Evolutionary conservation across 2,797 vertebrate genomes (phyloP).

Genomic region (Myiotriccus ornatus): DNA sequence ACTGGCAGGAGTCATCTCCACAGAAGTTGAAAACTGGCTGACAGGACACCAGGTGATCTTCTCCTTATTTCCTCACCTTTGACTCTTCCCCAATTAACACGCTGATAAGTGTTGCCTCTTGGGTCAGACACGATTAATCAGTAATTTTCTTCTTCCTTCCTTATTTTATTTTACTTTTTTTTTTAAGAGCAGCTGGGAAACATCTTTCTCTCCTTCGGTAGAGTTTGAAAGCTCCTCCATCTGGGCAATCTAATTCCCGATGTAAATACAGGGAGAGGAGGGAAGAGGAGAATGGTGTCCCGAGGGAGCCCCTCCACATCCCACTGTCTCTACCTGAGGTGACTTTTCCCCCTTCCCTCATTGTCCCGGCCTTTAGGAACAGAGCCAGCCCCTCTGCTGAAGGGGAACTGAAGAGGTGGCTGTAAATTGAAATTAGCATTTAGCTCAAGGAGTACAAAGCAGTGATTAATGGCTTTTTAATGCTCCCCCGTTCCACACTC

Average conservation of each 20-base stretch:
- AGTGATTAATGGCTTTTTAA: constrained; percentile 66
- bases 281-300: constrained; percentile 31
- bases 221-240: constrained; percentile 41
- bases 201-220: constrained; percentile 19
- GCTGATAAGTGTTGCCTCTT: constrained; percentile 9
- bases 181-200: constrained; percentile 29
- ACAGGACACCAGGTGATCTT: no score
- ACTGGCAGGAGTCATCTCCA: no score
- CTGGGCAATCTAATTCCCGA: constrained; percentile 5
- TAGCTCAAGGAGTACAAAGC: constrained; percentile 55
- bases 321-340: neutral
- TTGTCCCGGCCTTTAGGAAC: constrained; percentile 50
- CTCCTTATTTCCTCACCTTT: no score
- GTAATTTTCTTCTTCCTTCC: constrained; percentile 21
- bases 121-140: constrained; percentile 67
- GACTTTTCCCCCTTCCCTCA: constrained; percentile 11
- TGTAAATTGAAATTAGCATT: constrained; percentile 70
- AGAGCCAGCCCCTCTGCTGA: constrained; percentile 32
- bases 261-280: constrained; percentile 38
- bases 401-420: constrained; percentile 44
- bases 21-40: no score
- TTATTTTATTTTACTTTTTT: no score
- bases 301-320: neutral
- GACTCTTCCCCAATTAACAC: neutral
- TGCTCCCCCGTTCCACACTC: constrained; percentile 10